These are phyloP conservation scores for Melolontha melolontha DNA, from an alignment of 2,888 invertebrate genomes.

Conservation along the genomic window DNA sequence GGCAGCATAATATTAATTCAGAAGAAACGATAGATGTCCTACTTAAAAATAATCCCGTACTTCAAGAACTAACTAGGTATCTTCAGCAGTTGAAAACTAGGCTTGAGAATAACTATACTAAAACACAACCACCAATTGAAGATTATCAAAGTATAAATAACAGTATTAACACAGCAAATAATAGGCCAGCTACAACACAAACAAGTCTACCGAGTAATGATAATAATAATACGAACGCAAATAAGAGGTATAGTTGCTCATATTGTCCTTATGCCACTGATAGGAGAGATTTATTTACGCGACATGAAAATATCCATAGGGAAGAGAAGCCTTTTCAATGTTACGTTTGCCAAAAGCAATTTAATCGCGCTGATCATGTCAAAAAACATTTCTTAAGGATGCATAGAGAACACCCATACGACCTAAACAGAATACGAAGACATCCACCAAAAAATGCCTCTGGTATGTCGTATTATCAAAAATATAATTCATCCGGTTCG, in stretches of 20 bases:
- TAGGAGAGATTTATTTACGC: constrained; percentile 88
- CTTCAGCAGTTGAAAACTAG: constrained; percentile 76
- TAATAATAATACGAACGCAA: constrained; percentile 26
- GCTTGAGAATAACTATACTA: constrained; percentile 66
- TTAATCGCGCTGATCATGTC: constrained; percentile 94
- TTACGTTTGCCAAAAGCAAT: constrained; percentile 92
- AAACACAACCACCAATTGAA: constrained; percentile 59
- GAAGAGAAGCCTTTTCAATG: constrained; percentile 95
- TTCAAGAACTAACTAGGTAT: constrained; percentile 80
- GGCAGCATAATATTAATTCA: constrained; percentile 78
- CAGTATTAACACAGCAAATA: constrained; percentile 34
- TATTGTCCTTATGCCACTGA: constrained; percentile 94
- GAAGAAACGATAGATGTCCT: constrained; percentile 73
- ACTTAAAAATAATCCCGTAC: constrained; percentile 78
- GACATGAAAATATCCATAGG: constrained; percentile 93
- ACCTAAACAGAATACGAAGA: constrained; percentile 82
- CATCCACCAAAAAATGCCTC: constrained; percentile 73
- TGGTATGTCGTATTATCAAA: constrained; percentile 66
- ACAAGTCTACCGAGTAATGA: constrained; percentile 25
- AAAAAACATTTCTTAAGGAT: constrained; percentile 94
- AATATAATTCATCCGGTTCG: constrained; percentile 58
- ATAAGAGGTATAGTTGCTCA: constrained; percentile 85
- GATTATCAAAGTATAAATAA: constrained; percentile 49
- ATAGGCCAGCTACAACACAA: constrained; percentile 37
- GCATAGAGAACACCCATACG: constrained; percentile 91